Evolutionary conservation across 2,888 invertebrate species (phyloP), one percentile per base, ranked within the genome.

Genomic region (Marasmarcha lunaedactyla): DNA sequence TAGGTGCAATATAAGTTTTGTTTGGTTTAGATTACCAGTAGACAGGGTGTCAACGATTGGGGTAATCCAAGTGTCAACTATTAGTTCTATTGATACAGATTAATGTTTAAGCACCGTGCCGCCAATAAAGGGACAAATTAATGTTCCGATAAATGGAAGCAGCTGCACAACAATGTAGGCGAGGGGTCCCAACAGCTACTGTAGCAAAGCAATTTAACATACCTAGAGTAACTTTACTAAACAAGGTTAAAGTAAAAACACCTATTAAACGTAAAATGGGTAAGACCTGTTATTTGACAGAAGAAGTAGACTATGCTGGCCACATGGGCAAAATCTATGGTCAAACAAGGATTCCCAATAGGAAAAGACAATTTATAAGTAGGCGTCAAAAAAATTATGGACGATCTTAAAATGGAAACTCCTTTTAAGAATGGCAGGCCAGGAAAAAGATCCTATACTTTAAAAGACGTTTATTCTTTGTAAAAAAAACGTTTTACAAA

Each of bases 271-370:
- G 37, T 33, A 41, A 41, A 41, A 41, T 37, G 27, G 41, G 40
- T 35, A 41, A 37, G 38, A 38, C 35, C 25, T 41, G 41, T 9
- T 34, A 34, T 9, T 2, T 34, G 2, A 13, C 27, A 30, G 41
- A 44, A 14, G 41, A 44, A 35, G 38, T 35, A 25, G 44, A 46
- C 38, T 41, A 20, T 42, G 37, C 42, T 44, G 35, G 44, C 38
- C 30, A 43, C 2, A 30, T 42, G 43, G 45, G 42, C 42, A 15
- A 43, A 45, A 45, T 42, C 40, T 39, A 44, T 47, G 44, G 45
- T 42, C 30, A 45, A 47, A 45, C 40, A 42, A 43, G 47, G 43
- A 40, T 47, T 45, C 30, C 47, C 45, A 40, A 44, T 45, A 45
- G 33, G 41, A 25, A 44, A 47, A 35, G 40, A 45, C 2, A 42